Conservation (phyloP, 2,113 vertebrate species). For the Hepsetus odoe region DNA sequence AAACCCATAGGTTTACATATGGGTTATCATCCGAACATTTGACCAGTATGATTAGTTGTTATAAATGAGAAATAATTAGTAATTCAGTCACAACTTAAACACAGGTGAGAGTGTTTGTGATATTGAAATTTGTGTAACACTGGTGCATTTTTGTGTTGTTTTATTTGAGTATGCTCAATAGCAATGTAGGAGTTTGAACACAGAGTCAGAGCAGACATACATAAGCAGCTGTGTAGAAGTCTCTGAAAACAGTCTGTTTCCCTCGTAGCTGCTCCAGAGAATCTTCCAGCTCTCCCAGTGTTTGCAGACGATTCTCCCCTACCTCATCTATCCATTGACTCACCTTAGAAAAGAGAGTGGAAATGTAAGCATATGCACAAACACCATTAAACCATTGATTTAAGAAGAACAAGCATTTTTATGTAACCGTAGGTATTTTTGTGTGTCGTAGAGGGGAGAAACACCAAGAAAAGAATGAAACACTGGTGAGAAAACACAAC, state of each 20-base stretch:
- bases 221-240: conserved; percentile 79
- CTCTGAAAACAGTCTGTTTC: conserved; percentile 76
- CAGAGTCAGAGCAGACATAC: conserved; percentile 64
- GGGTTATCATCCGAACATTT: background rate
- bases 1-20: background rate
- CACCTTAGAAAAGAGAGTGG: conserved; percentile 68
- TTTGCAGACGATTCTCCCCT: conserved; percentile 77
- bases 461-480: background rate
- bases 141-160: too few relatives aligned
- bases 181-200: too few relatives aligned
- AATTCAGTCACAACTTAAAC: background rate
- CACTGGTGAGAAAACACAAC: background rate
- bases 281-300: conserved; percentile 69
- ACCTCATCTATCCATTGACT: conserved; percentile 82
- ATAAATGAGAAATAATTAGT: too few relatives aligned
- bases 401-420: too few relatives aligned
- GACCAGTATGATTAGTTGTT: background rate
- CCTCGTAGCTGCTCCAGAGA: conserved; percentile 79
- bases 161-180: too few relatives aligned
- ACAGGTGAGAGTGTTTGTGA: background rate
- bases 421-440: too few relatives aligned
- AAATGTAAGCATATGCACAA: conserved; percentile 13
- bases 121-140: background rate
- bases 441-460: background rate
- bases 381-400: too few relatives aligned